Conservation (phyloP, 2,113 vertebrate species). For the Odocoileus hemionus region DNA sequence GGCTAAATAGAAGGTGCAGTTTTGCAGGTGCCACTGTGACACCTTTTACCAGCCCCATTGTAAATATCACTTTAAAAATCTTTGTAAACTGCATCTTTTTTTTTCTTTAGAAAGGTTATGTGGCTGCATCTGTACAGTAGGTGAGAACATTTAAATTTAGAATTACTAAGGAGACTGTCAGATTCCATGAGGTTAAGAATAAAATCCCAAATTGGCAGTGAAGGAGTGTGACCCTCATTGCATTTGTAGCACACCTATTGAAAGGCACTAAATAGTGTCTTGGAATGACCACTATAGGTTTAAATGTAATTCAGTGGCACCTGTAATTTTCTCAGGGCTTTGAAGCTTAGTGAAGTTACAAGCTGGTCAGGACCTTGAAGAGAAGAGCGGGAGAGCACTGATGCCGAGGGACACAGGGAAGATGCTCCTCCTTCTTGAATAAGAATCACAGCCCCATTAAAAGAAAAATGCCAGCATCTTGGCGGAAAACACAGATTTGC, state of each 20-base stretch:
- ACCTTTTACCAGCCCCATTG: not conserved
- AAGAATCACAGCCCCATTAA: conserved; percentile 35
- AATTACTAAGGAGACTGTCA: conserved; percentile 47
- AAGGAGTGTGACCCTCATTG: conserved; percentile 5
- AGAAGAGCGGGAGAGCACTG: not conserved
- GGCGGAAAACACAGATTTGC: conserved; percentile 58
- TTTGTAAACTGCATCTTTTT: not conserved
- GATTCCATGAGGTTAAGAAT: conserved; percentile 48
- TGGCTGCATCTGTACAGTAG: conserved; percentile 24
- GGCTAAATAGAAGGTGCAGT: not conserved
- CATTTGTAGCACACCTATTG: not conserved
- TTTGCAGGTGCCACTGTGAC: conserved; percentile 21
- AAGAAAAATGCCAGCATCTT: conserved; percentile 61
- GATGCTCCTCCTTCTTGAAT: conserved; percentile 52
- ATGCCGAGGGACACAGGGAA: not conserved
- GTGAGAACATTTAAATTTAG: conserved; percentile 57
- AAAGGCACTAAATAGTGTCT: conserved; percentile 15
- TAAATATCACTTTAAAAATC: conserved; percentile 43
- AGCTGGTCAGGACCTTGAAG: conserved; percentile 39
- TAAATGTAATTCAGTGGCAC: conserved; percentile 21
- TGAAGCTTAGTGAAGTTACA: conserved; percentile 44
- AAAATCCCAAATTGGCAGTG: conserved; percentile 47
- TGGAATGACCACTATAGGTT: conserved; percentile 31
- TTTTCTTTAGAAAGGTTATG: not conserved
- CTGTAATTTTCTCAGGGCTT: conserved; percentile 49